Evolutionary conservation across 2,888 invertebrate genomes (phyloP).

Genomic region (Nephrotoma appendiculata): DNA sequence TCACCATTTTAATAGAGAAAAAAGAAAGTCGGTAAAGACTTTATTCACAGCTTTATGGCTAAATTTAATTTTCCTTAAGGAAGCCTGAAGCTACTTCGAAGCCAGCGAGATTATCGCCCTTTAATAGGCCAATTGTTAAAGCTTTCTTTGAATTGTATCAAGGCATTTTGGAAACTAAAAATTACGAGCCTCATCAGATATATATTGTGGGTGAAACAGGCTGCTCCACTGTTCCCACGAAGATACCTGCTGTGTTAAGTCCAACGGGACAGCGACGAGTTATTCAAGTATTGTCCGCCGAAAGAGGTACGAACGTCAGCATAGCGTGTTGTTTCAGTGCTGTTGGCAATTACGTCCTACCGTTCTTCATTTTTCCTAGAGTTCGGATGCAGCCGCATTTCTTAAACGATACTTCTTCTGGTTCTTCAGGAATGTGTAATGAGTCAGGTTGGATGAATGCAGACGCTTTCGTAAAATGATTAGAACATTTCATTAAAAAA

Average conservation of each 20-base stretch:
- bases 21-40: too few species aligned
- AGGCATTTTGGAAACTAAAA: background rate
- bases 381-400: too few species aligned
- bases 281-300: too few species aligned
- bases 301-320: too few species aligned
- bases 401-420: too few species aligned
- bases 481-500: too few species aligned
- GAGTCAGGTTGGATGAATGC: background rate
- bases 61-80: background rate
- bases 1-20: too few species aligned
- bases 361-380: background rate
- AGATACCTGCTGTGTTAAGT: too few species aligned
- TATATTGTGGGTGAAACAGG: background rate
- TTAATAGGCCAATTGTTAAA: background rate
- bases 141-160: background rate
- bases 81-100: background rate
- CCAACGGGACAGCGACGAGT: too few species aligned
- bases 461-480: background rate
- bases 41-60: too few species aligned
- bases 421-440: too few species aligned
- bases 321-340: background rate
- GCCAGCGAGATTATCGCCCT: background rate
- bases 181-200: background rate
- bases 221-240: background rate
- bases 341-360: background rate